Evolutionary conservation across 2,797 vertebrate genomes (phyloP).

Genomic region (Artibeus lituratus): DNA sequence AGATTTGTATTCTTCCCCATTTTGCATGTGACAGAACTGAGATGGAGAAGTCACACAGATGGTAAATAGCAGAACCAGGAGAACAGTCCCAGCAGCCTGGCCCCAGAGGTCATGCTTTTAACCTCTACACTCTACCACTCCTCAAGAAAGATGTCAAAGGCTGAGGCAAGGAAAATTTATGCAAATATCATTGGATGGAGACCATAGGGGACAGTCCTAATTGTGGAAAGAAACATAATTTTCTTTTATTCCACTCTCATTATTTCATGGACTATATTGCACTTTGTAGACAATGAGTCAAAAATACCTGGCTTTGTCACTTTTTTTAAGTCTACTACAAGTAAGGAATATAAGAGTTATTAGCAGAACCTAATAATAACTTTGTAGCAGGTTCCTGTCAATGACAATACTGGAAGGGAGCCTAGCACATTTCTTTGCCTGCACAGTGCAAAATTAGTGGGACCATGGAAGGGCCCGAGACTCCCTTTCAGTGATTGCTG

Average conservation of each 20-base stretch:
- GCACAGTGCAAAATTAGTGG: not conserved
- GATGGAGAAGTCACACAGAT: not conserved
- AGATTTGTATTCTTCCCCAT: not conserved
- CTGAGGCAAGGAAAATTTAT: not conserved
- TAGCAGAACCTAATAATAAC: not conserved
- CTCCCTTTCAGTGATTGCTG: not conserved
- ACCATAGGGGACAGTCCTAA: not conserved
- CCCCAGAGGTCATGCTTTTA: not conserved
- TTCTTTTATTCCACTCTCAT: not conserved
- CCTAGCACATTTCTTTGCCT: not conserved
- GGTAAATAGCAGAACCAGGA: not conserved
- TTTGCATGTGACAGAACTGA: not conserved
- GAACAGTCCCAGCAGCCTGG: not conserved
- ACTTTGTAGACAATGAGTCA: not conserved
- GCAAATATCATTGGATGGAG: not conserved
- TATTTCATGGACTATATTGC: not conserved
- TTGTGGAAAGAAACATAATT: not conserved
- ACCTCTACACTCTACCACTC: not conserved
- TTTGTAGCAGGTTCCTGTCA: not conserved
- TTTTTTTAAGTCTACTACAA: not conserved
- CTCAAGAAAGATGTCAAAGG: not conserved
- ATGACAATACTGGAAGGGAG: not conserved
- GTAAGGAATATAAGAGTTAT: not conserved
- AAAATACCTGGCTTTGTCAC: slow-evolving; percentile 22
- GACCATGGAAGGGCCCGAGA: not conserved